A percentile compares a stretch with the other conserved stretches of the same genome.
phyloP scores from a whole-genome alignment of 2,888 invertebrate species.

The Tinea pellionella region DNA sequence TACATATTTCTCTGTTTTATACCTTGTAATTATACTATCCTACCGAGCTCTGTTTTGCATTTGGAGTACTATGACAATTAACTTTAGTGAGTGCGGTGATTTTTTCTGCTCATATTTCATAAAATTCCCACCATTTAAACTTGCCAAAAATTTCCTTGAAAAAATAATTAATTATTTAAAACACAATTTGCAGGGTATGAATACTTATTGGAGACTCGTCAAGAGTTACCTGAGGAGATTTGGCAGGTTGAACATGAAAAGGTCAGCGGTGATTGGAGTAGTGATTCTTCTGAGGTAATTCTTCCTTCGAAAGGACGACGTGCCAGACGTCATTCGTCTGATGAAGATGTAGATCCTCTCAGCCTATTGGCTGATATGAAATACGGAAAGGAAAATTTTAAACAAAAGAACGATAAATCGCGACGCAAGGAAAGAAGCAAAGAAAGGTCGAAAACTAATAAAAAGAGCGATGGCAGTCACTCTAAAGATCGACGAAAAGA shows the following conservation, averaged over 20 bases:
- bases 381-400: slow-evolving; percentile 20
- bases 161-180: too few species aligned
- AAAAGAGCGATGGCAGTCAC: slow-evolving; percentile 10
- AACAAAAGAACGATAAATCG: slow-evolving; percentile 28
- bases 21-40: too few species aligned
- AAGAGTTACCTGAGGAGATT: slow-evolving; percentile 38
- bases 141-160: too few species aligned
- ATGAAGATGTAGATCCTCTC: slow-evolving; percentile 44
- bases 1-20: too few species aligned
- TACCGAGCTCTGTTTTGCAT: too few species aligned
- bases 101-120: too few species aligned
- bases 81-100: too few species aligned
- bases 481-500: slow-evolving; percentile 31
- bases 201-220: slow-evolving; percentile 46
- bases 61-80: too few species aligned
- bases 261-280: slow-evolving; percentile 26
- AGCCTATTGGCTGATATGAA: slow-evolving; percentile 28
- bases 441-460: not conserved
- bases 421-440: slow-evolving; percentile 15
- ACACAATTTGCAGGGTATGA: slow-evolving; percentile 45
- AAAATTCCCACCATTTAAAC: too few species aligned
- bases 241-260: slow-evolving; percentile 37
- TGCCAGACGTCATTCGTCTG: slow-evolving; percentile 28
- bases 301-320: slow-evolving; percentile 17
- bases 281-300: slow-evolving; percentile 17